Evolutionary conservation across 1,140 invertebrate genomes (phyloP).

Genomic region (Zaprionus davidi): DNA sequence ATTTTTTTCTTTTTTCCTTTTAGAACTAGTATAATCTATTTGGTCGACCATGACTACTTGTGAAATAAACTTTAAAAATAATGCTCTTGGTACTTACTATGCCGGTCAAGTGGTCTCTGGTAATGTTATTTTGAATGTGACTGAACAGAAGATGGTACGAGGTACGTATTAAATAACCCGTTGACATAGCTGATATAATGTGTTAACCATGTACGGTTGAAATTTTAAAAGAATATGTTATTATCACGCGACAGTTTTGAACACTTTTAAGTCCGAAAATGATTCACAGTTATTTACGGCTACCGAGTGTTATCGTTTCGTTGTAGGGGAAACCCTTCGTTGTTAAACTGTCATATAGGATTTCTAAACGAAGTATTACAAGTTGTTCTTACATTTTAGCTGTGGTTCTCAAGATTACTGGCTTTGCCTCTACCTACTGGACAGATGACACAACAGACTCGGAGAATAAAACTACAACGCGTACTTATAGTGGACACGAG

Average conservation of each 20-base stretch:
- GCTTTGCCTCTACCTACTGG: constrained; percentile 69
- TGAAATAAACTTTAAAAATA: constrained; percentile 83
- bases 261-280: neutral
- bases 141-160: constrained; percentile 84
- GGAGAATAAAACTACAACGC: constrained; percentile 36
- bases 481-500: constrained; percentile 64
- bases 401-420: constrained; percentile 64
- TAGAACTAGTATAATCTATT: neutral
- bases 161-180: constrained; percentile 56
- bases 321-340: constrained; percentile 5
- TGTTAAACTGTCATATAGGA: neutral
- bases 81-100: constrained; percentile 84
- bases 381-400: constrained; percentile 36
- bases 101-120: constrained; percentile 85
- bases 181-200: neutral
- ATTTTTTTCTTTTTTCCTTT: constrained; percentile 1
- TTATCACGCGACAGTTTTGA: neutral
- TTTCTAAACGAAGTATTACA: neutral
- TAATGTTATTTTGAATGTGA: constrained; percentile 81
- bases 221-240: neutral
- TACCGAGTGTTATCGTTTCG: neutral
- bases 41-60: constrained; percentile 34
- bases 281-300: constrained; percentile 28
- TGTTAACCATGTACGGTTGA: neutral
- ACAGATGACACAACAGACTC: constrained; percentile 39